Evolutionary conservation across 2,888 invertebrate species (phyloP).

Genomic region (Hermaeophaga mercurialis): DNA sequence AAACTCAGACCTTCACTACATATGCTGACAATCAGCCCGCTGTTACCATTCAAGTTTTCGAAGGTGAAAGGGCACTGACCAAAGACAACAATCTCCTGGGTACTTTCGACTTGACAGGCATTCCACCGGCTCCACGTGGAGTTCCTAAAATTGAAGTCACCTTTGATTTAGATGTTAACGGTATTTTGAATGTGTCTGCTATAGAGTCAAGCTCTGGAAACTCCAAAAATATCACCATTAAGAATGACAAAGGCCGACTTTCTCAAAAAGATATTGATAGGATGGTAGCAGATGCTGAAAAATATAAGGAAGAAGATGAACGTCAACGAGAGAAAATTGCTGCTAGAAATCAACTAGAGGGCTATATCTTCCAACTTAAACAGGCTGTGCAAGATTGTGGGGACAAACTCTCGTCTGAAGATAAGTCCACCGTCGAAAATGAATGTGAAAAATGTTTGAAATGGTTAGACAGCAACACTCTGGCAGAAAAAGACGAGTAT

Average conservation of each 20-base stretch:
- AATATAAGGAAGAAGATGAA: slow-evolving; percentile 74
- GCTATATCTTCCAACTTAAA: slow-evolving; percentile 70
- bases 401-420: slow-evolving; percentile 66
- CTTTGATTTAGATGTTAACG: slow-evolving; percentile 76
- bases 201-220: slow-evolving; percentile 68
- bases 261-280: slow-evolving; percentile 82
- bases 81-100: slow-evolving; percentile 76
- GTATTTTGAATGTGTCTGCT: slow-evolving; percentile 66
- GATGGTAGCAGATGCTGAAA: slow-evolving; percentile 77
- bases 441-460: slow-evolving; percentile 65
- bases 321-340: slow-evolving; percentile 69
- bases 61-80: slow-evolving; percentile 80
- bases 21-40: slow-evolving; percentile 71
- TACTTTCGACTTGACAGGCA: slow-evolving; percentile 69
- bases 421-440: slow-evolving; percentile 63
- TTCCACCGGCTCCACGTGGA: slow-evolving; percentile 72
- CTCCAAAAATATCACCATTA: slow-evolving; percentile 76
- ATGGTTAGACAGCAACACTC: slow-evolving; percentile 71
- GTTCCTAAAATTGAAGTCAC: slow-evolving; percentile 73
- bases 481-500: slow-evolving; percentile 71
- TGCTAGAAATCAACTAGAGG: slow-evolving; percentile 74
- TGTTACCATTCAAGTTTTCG: slow-evolving; percentile 64
- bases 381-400: slow-evolving; percentile 69
- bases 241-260: slow-evolving; percentile 80
- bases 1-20: slow-evolving; percentile 65